Percentiles rank a stretch among this genome's conserved stretches.
Conservation (phyloP, 2,888 invertebrate genomes). For the Quadriops clusia region DNA sequence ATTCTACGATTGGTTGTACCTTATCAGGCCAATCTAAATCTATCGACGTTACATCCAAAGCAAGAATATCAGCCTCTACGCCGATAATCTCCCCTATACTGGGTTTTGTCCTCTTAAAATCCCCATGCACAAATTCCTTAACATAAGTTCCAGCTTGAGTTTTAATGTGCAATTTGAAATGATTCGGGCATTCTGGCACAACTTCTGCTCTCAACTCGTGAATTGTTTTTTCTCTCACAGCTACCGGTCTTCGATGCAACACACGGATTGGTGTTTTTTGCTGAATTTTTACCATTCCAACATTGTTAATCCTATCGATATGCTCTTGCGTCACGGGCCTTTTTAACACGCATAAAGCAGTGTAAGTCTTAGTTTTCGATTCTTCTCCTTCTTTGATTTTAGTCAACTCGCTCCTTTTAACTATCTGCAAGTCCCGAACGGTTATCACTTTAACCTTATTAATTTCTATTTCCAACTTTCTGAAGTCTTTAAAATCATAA, state of each 20-base stretch:
- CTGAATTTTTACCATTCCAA: constrained; percentile 41
- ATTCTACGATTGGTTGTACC: too few species aligned
- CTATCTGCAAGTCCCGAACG: constrained; percentile 51
- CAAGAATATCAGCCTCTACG: constrained; percentile 71
- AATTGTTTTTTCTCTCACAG: constrained; percentile 54
- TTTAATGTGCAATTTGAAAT: constrained; percentile 55
- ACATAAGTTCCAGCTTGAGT: constrained; percentile 93
- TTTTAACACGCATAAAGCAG: constrained; percentile 55
- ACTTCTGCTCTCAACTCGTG: constrained; percentile 49
- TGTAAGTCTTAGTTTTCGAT: constrained; percentile 76
- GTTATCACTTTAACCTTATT: constrained; percentile 47
- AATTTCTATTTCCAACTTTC: constrained; percentile 46
- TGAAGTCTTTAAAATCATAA: constrained; percentile 41
- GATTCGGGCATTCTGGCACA: constrained; percentile 39
- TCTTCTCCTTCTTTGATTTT: constrained; percentile 79
- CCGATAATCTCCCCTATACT: constrained; percentile 58
- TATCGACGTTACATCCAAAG: constrained; percentile 75
- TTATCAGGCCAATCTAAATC: constrained; percentile 76
- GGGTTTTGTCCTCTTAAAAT: constrained; percentile 81
- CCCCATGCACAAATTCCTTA: constrained; percentile 95
- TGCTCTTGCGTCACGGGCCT: constrained; percentile 39
- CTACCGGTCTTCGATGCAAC: constrained; percentile 70
- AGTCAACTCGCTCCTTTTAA: constrained; percentile 51
- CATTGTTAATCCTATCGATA: constrained; percentile 38
- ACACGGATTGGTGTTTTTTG: constrained; percentile 89